Base-by-base conservation (phyloP, 1,140 invertebrate species). In the Diachasma alloeum region DNA sequence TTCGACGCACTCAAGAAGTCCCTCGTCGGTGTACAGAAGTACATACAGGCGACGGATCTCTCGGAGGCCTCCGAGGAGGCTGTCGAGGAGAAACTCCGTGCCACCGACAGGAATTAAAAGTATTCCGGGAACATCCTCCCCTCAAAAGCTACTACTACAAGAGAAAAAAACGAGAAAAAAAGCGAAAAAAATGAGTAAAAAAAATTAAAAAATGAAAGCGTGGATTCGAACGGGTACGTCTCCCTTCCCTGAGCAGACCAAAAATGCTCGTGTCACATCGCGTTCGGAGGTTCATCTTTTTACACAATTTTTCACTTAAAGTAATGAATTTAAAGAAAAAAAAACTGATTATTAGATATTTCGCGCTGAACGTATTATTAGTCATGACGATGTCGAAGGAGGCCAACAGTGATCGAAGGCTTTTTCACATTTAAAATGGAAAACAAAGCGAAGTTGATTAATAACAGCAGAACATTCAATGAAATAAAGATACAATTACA, bases 1-100 rank as follows among this genome's bases (percentile, higher is more conserved):
- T 98, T 98, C 87, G 97, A 98, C 90, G 97, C 97, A 82, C 91
- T 99, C 83, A 98, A 98, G 91, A 97, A 97, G 88, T 96, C 97
- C 77, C 91, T 99, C 84, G 96, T 97, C 78, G 97, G 97, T 84
- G 95, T 99, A 83, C 96, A 97, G 91, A 98, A 98, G 91, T 98
- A 97, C 91, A 96, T 99, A 89, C 97, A 99, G 91, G 96, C 96
- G 84, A 97, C 96, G 83, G 96, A 97, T 88, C 92, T 96, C 84
- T 96, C 96, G 79, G 96, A 97, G 92, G 96, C 96, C 81, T 96
- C 95, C 76, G 94, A 96, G 83, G 96, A 97, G 89, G 95, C 95
- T 81, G 96, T 97, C 73, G 96, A 97, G 89, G 96, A 97, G 87
- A 97, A 97, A 90, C 92, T 97, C 81, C 94, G 96, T 91, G 94